phyloP scores from a whole-genome alignment of 37 sponge, comb jelly and placozoan genomes.

The Beroe forskalii region DNA sequence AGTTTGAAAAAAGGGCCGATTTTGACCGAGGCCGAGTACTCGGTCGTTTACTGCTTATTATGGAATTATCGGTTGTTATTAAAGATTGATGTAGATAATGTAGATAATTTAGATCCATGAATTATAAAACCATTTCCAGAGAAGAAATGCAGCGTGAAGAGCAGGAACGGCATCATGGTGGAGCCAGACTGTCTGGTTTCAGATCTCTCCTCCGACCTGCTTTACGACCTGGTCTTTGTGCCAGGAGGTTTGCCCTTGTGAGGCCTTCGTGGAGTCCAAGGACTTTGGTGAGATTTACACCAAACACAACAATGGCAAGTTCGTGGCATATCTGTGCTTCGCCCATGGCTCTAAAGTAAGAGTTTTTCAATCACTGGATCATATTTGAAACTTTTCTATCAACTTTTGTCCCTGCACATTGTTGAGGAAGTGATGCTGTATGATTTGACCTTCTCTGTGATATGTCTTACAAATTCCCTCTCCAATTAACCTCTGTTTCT shows the following conservation, averaged over 20 bases:
- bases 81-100: too few relatives aligned
- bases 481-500: neutral
- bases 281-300: neutral
- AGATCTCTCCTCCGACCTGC: neutral
- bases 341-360: slow-evolving; percentile 30
- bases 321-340: slow-evolving; percentile 64
- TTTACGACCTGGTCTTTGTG: slow-evolving; percentile 21
- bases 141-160: neutral
- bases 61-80: too few relatives aligned
- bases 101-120: too few relatives aligned
- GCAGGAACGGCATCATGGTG: neutral
- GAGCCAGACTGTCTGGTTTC: neutral
- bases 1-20: too few relatives aligned
- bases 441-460: too few relatives aligned
- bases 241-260: slow-evolving; percentile 35
- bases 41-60: too few relatives aligned
- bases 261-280: slow-evolving; percentile 8
- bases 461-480: neutral
- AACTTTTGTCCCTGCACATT: too few relatives aligned
- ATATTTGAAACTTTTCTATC: neutral
- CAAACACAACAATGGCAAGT: slow-evolving; percentile 9
- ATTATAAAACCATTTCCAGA: too few relatives aligned
- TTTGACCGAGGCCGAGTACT: too few relatives aligned
- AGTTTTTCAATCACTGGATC: neutral
- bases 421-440: too few relatives aligned